Evolutionary conservation across 1,140 invertebrate species (phyloP).

Genomic region (Scaptomyza pallida): DNA sequence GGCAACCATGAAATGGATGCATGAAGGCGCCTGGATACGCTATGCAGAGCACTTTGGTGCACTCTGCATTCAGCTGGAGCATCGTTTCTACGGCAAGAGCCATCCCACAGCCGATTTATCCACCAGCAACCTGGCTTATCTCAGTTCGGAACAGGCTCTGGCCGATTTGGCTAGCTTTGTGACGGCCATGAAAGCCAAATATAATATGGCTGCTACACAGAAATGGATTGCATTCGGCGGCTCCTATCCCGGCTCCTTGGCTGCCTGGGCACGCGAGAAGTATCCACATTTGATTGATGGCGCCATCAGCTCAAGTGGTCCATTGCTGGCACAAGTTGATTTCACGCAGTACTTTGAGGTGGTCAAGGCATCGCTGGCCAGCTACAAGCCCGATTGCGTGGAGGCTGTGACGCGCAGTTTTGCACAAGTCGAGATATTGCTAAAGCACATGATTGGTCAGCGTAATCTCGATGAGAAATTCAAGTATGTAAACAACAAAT

Average conservation of each 20-base stretch:
- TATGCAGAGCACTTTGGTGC: constrained; percentile 93
- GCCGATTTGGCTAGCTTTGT: constrained; percentile 95
- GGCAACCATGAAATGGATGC: constrained; percentile 91
- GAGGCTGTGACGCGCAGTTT: constrained; percentile 87
- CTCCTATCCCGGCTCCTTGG: constrained; percentile 95
- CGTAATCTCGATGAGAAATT: constrained; percentile 88
- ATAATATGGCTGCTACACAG: constrained; percentile 86
- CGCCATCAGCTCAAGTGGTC: constrained; percentile 94
- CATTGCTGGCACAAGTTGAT: constrained; percentile 92
- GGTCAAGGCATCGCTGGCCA: constrained; percentile 88
- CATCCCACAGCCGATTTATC: constrained; percentile 89
- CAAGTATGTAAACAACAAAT: constrained; percentile 85
- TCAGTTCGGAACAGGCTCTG: constrained; percentile 94
- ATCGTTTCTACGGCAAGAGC: constrained; percentile 97
- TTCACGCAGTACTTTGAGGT: constrained; percentile 93
- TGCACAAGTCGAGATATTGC: constrained; percentile 87
- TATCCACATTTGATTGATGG: constrained; percentile 95
- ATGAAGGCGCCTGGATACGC: constrained; percentile 92
- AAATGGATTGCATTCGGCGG: constrained; percentile 97
- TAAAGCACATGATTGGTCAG: constrained; percentile 87
- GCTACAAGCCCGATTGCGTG: constrained; percentile 87
- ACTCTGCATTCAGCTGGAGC: constrained; percentile 94
- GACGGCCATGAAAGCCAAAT: constrained; percentile 87
- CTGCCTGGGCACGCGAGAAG: constrained; percentile 95
- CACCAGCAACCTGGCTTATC: constrained; percentile 90